These are phyloP conservation scores for Boleophthalmus pectinirostris DNA, from an alignment of 2,113 vertebrate species.

Conservation along the genomic window DNA sequence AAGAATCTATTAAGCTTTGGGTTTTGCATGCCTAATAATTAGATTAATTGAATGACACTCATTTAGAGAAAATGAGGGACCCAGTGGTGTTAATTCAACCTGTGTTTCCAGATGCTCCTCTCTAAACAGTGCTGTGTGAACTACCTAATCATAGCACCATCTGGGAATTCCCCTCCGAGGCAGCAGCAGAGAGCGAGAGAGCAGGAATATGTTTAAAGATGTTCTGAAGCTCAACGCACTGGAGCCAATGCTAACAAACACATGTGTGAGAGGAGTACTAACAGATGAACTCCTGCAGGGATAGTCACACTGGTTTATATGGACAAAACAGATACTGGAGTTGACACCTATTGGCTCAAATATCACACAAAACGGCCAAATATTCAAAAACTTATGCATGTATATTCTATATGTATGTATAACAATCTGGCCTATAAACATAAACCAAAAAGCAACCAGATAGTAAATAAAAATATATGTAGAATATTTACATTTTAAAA, in stretches of 20 bases:
- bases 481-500: no score
- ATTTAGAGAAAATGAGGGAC: constrained; percentile 75
- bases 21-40: constrained; percentile 78
- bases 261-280: constrained; percentile 76
- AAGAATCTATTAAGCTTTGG: constrained; percentile 74
- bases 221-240: constrained; percentile 65
- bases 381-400: neutral
- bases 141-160: constrained; percentile 75
- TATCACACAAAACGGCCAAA: neutral
- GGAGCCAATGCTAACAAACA: constrained; percentile 61
- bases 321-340: neutral
- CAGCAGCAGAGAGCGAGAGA: constrained; percentile 54
- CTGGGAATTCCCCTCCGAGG: constrained; percentile 75
- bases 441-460: no score
- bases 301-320: constrained; percentile 77
- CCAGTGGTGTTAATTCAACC: constrained; percentile 75
- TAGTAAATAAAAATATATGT: no score
- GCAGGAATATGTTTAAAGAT: constrained; percentile 67
- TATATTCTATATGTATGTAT: no score
- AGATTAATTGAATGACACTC: constrained; percentile 80
- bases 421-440: no score
- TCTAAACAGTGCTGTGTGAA: constrained; percentile 75
- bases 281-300: constrained; percentile 70
- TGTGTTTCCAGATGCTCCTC: constrained; percentile 78
- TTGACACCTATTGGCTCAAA: neutral